A percentile compares a stretch with the other conserved stretches of the same genome.
Evolutionary conservation across 2,888 invertebrate genomes (phyloP).

Genomic region (Xanthorhoe designata): DNA sequence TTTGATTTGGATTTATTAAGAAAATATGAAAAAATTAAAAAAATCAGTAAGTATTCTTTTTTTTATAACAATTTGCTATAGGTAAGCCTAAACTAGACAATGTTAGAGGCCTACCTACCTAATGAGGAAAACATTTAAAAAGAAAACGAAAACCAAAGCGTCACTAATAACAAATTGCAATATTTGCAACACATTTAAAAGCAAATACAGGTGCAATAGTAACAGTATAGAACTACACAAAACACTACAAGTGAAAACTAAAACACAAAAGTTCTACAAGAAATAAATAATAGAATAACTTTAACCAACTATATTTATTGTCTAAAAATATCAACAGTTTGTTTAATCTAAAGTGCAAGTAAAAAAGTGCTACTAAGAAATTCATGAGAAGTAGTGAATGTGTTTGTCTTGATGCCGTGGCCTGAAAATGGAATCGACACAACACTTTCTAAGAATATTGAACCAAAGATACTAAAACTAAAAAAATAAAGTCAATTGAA

Average conservation of each 20-base stretch:
- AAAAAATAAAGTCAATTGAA: background rate
- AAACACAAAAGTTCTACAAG: conserved; percentile 26
- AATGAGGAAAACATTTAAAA: background rate
- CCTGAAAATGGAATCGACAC: conserved; percentile 73
- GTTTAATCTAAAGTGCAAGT: conserved; percentile 31
- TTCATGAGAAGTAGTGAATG: conserved; percentile 73
- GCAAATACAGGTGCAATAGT: conserved; percentile 22
- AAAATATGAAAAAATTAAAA: too few species aligned
- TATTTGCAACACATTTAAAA: conserved; percentile 13
- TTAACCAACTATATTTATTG: conserved; percentile 34
- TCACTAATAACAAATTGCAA: conserved; percentile 30
- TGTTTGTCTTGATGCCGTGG: conserved; percentile 71
- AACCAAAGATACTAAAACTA: background rate
- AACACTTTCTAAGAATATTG: conserved; percentile 58
- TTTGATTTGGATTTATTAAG: too few species aligned
- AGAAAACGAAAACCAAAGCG: conserved; percentile 36
- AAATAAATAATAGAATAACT: conserved; percentile 26
- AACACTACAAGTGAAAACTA: conserved; percentile 18
- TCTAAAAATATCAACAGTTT: conserved; percentile 38
- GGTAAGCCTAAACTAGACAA: too few species aligned
- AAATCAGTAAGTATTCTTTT: too few species aligned
- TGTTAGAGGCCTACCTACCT: background rate
- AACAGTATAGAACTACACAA: conserved; percentile 20
- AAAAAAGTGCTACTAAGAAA: conserved; percentile 35
- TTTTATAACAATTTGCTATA: too few species aligned